Conservation (phyloP, 1,140 invertebrate genomes). For the Eriosoma lanigerum region DNA sequence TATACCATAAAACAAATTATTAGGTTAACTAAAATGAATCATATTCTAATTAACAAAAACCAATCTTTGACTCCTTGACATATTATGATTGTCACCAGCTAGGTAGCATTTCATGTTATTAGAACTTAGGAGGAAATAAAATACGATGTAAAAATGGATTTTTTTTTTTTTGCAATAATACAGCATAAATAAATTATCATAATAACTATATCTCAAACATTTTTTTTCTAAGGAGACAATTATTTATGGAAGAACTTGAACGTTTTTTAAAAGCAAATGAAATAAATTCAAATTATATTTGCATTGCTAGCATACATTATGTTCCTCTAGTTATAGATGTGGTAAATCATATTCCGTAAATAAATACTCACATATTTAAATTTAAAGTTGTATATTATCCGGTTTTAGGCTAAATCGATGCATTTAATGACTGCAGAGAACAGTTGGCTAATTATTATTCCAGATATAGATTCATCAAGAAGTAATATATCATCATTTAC, state of each 20-base stretch:
- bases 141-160: too few relatives aligned
- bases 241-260: constrained; percentile 34
- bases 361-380: background rate
- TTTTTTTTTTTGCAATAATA: too few relatives aligned
- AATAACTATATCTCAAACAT: too few relatives aligned
- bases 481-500: constrained; percentile 62
- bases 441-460: constrained; percentile 79
- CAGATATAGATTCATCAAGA: constrained; percentile 62
- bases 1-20: too few relatives aligned
- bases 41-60: too few relatives aligned
- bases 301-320: constrained; percentile 63
- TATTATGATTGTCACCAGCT: too few relatives aligned
- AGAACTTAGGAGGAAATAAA: too few relatives aligned
- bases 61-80: too few relatives aligned
- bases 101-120: too few relatives aligned
- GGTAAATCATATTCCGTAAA: constrained; percentile 57
- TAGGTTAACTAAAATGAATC: too few relatives aligned
- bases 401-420: constrained; percentile 64
- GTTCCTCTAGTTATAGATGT: constrained; percentile 65
- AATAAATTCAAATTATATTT: constrained; percentile 33
- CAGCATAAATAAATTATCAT: too few relatives aligned
- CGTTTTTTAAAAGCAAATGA: constrained; percentile 31
- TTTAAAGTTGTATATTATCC: constrained; percentile 51
- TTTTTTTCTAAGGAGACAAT: constrained; percentile 27
- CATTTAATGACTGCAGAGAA: constrained; percentile 69